Conservation (phyloP, 2,797 vertebrate species). For the Austrolebias charrua region DNA sequence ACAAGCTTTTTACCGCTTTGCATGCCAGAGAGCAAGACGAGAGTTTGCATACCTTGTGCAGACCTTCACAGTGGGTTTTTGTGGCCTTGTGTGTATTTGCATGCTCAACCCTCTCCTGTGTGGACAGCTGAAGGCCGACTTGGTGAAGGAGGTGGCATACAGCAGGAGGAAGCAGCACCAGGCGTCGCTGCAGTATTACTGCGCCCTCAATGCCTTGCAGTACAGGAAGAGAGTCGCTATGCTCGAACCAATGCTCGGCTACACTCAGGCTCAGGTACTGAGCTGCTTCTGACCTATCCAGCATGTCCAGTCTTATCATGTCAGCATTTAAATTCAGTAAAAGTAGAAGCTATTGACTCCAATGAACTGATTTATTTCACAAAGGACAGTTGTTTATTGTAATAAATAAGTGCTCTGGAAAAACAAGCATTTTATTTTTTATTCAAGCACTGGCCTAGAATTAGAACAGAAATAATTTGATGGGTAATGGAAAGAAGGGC, state of each 20-base stretch:
- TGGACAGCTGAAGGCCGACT: slow-evolving; percentile 87
- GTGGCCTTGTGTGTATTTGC: slow-evolving; percentile 11
- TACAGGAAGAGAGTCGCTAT: slow-evolving; percentile 93
- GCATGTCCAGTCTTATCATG: background rate
- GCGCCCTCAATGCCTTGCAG: slow-evolving; percentile 94
- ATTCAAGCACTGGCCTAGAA: too few species aligned
- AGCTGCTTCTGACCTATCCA: background rate
- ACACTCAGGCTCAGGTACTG: slow-evolving; percentile 91
- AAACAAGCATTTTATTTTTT: too few species aligned
- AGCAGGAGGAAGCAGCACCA: slow-evolving; percentile 94
- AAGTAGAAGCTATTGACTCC: background rate
- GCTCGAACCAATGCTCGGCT: slow-evolving; percentile 95
- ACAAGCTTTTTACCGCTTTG: slow-evolving; percentile 22
- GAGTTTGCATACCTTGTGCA: slow-evolving; percentile 43
- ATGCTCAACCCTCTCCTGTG: slow-evolving; percentile 34
- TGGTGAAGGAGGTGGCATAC: slow-evolving; percentile 91
- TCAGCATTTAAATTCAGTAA: slow-evolving; percentile 11
- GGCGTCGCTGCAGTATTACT: slow-evolving; percentile 95
- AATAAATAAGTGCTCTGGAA: too few species aligned
- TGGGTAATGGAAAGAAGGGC: too few species aligned
- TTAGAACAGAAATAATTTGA: too few species aligned
- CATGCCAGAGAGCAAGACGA: slow-evolving; percentile 1
- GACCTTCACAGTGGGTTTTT: slow-evolving; percentile 12
- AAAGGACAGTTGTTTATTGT: background rate
- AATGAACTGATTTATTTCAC: slow-evolving; percentile 5